These are phyloP conservation scores for Nezara viridula DNA, from an alignment of 2,888 invertebrate genomes.

Conservation along the genomic window DNA sequence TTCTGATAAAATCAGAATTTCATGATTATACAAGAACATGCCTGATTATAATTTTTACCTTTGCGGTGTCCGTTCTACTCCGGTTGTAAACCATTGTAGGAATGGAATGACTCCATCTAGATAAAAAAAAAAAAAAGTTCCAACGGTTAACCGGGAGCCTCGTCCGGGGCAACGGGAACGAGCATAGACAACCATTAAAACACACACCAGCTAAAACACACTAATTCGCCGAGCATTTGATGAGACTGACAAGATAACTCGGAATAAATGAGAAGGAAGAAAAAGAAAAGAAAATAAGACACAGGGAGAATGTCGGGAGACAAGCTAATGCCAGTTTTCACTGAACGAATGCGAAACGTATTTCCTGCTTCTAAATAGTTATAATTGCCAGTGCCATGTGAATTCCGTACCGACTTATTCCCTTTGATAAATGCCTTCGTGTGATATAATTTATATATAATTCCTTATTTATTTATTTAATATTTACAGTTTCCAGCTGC, in stretches of 20 bases:
- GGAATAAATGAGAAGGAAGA: neutral
- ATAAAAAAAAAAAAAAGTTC: neutral
- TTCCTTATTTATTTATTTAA: too few relatives aligned
- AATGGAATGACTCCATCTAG: neutral
- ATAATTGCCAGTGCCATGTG: neutral
- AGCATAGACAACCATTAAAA: slow-evolving; percentile 8
- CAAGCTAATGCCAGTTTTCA: slow-evolving; percentile 55
- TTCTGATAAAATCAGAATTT: neutral
- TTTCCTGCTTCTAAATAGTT: slow-evolving; percentile 13
- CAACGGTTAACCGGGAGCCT: slow-evolving; percentile 12
- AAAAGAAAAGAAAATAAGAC: slow-evolving; percentile 13
- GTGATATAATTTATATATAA: too few relatives aligned
- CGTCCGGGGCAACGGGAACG: neutral
- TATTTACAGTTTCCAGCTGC: too few relatives aligned
- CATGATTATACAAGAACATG: neutral
- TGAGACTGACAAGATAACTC: slow-evolving; percentile 22
- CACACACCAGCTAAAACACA: slow-evolving; percentile 26
- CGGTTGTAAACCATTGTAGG: neutral
- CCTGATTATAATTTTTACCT: neutral
- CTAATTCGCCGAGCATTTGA: slow-evolving; percentile 23
- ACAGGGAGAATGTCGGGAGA: neutral
- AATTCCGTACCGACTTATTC: neutral
- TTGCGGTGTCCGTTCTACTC: neutral
- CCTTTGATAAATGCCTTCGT: neutral
- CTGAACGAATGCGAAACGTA: slow-evolving; percentile 7